A percentile compares a stretch with the other conserved stretches of the same genome.
phyloP scores from a whole-genome alignment of 2,113 vertebrate species.

The Fregata magnificens region DNA sequence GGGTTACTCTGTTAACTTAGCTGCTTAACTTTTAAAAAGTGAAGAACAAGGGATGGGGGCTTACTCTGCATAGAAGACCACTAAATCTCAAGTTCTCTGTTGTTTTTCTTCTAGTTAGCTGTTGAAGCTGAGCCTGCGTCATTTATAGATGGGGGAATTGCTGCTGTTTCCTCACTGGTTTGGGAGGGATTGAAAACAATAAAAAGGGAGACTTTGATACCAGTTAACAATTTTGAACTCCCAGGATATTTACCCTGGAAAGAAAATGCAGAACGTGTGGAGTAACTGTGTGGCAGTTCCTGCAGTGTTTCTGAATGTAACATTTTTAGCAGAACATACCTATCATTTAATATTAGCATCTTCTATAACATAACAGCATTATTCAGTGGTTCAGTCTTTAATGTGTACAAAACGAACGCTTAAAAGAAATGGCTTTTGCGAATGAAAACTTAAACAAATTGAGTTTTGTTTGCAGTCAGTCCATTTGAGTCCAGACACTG shows the following conservation, averaged over 20 bases:
- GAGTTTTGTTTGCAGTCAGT: slow-evolving; percentile 3
- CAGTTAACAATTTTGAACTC: neutral
- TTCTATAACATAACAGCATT: neutral
- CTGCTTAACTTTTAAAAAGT: neutral
- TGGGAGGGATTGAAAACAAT: neutral
- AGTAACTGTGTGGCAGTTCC: neutral
- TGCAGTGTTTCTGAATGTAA: neutral
- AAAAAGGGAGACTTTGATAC: neutral
- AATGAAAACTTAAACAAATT: neutral
- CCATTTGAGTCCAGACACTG: neutral
- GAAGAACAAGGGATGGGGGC: neutral
- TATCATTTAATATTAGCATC: neutral
- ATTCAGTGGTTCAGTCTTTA: neutral
- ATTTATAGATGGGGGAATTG: neutral
- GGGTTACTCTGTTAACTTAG: neutral
- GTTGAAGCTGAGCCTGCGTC: neutral
- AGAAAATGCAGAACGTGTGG: neutral
- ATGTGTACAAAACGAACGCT: neutral
- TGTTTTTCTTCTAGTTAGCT: neutral
- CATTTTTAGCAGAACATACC: neutral
- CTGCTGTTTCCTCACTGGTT: neutral
- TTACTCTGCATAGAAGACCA: neutral
- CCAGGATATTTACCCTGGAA: neutral
- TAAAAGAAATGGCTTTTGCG: neutral
- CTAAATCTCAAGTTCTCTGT: neutral